A percentile compares a stretch with the other conserved stretches of the same genome.
Evolutionary conservation across 2,888 invertebrate genomes (phyloP).

Genomic region (Electrophaes corylata): DNA sequence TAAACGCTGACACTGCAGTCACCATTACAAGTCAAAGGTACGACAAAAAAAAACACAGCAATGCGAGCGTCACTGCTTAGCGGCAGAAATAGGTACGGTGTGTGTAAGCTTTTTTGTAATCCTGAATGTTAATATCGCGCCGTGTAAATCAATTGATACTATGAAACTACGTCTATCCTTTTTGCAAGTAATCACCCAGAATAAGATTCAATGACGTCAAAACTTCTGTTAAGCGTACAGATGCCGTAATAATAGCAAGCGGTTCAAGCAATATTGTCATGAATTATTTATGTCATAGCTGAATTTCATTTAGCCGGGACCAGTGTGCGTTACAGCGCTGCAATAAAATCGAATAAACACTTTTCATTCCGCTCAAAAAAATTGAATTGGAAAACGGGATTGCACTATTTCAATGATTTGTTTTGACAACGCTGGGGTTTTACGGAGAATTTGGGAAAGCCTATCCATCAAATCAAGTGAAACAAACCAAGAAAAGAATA

Average conservation of each 20-base stretch:
- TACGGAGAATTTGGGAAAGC: constrained; percentile 6
- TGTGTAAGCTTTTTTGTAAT: too few species aligned
- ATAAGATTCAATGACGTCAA: background rate
- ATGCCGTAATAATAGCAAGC: constrained; percentile 55
- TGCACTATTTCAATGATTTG: constrained; percentile 26
- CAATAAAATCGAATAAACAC: constrained; percentile 32
- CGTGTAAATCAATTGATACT: too few species aligned
- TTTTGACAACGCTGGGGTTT: constrained; percentile 23
- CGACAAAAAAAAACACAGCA: too few species aligned
- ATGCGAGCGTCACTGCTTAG: too few species aligned
- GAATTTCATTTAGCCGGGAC: constrained; percentile 23
- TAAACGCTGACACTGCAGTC: too few species aligned
- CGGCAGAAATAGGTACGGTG: too few species aligned
- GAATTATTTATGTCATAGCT: constrained; percentile 53
- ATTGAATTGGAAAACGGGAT: constrained; percentile 22
- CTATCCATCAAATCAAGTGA: constrained; percentile 1
- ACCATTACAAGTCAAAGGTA: too few species aligned
- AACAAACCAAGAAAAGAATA: background rate
- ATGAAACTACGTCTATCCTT: too few species aligned
- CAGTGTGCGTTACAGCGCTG: constrained; percentile 22
- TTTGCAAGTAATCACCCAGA: too few species aligned
- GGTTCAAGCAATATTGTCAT: constrained; percentile 52
- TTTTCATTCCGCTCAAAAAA: constrained; percentile 29
- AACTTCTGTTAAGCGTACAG: constrained; percentile 29
- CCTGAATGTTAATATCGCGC: too few species aligned